Evolutionary conservation across 2,797 vertebrate genomes (phyloP), one percentile per base, ranked within the genome.

Genomic region (Gorsachius magnificus): DNA sequence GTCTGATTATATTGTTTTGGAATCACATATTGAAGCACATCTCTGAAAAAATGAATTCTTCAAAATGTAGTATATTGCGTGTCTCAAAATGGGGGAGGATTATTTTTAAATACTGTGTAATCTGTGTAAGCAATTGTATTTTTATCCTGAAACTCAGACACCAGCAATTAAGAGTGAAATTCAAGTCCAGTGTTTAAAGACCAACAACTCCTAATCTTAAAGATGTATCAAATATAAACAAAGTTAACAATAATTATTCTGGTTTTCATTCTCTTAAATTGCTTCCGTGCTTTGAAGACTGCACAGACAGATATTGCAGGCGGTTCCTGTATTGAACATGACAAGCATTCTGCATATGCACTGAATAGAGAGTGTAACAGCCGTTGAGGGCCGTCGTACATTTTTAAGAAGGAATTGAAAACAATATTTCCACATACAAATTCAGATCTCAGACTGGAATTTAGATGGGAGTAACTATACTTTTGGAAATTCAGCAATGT

Each of bases 1-100:
- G 79, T 87, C 89, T 95, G 90, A 96, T 96, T 90, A 87, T 91
- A 92, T 95, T 95, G 89, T 97, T 97, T 95, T 91, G 83, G 86
- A 90, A 89, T 87, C 25, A 13, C 38, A 81, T 63, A 58, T 89
- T 92, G 54, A 66, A 84, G 69, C 5, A 8, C 58, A 78, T 65
- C 45, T 89, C 53, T 68, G n/a, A 90, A 92, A 92, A 94, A 84
- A 74, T 15, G 26, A 57, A 6, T 84, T 81, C 95, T 95, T 89
- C 88, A 72, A 85, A 89, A 57, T 56, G 20, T 26, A 38, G 16
- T 89, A 28, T 56, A 38, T 50, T 76, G 35, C 33, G 22, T 8
- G 9, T 76, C 69, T 95, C 66, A 72, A 79, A 94, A 93, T 83
- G 86, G 35, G 78, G 29, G 26, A 63, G 25, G 13, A 77, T 87